Base-by-base conservation (phyloP, 37 sponge, comb jelly and placozoan species). In the Cliona cf. orientalis region DNA sequence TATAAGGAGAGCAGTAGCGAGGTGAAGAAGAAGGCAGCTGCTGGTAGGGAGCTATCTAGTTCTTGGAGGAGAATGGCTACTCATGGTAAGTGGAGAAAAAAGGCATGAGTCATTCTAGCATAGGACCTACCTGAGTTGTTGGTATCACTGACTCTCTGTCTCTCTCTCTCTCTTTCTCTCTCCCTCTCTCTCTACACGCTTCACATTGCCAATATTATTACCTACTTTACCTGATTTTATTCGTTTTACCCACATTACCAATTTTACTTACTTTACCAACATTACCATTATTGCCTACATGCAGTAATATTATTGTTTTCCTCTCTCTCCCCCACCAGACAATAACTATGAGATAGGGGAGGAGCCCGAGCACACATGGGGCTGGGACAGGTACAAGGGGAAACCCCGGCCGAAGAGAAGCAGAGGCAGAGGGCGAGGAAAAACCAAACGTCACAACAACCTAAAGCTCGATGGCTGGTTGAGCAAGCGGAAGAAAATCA, bases 321-420 rank as follows among this genome's bases (percentile, higher is more conserved):
- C 11, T 49, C 41, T 72, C 29, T 66, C 23, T 40, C 21, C 17
- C 32, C 7, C 36, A 43, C 1, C 74, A 86, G 87, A 86, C 43
- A 71, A 86, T 44, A 41, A 63, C 43, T 79, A 36, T 63, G 87
- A 86, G 79, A 79, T 86, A 45, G 87, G 87, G 7, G 72, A 86
- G 33, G 80, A 86, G 63, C 60, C 71, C 29, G 77, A 77, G 31
- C 26, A 29, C 1, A 42, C 61, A 1, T 70, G 78, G 62, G 67
- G 77, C 9, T 25, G 77, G 70, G 42, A n/a, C 49, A 69, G 46
- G 68, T n/a, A 9, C 39, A 66, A 17, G 28, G 36, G 46, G 32
- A 53, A 45, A 36, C 23, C n/a, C 5, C 32, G 57, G 25, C 28
- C 29, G 22, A 19, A 29, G 25, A 71, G 46, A 66, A 49, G 33